phyloP scores from a whole-genome alignment of 2,797 vertebrate genomes.

The Sternarchorhynchus goeldii region DNA sequence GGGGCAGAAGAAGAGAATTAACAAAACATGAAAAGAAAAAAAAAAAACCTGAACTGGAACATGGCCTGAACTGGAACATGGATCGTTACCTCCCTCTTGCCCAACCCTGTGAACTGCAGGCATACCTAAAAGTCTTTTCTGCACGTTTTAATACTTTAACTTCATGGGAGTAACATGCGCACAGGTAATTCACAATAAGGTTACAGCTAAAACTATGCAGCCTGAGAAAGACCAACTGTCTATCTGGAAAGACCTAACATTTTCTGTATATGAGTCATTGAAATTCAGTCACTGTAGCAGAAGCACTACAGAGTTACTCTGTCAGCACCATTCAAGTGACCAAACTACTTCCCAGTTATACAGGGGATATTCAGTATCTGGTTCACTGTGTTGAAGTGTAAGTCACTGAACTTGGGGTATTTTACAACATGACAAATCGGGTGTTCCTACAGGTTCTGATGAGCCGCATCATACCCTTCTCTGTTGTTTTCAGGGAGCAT shows the following conservation, averaged over 20 bases:
- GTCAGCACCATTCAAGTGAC: background rate
- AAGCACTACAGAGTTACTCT: background rate
- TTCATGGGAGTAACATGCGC: background rate
- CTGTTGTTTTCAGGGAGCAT: conserved; percentile 14
- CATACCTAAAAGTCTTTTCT: background rate
- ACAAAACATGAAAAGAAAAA: too few species aligned
- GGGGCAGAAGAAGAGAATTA: too few species aligned
- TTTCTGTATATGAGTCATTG: background rate
- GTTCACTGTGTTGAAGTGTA: background rate
- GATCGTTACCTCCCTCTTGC: too few species aligned
- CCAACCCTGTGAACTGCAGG: background rate
- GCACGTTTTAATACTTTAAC: background rate
- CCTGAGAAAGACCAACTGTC: background rate
- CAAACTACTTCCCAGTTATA: background rate
- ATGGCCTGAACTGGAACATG: too few species aligned
- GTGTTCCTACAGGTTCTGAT: background rate
- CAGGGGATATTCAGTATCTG: background rate
- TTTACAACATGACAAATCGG: background rate
- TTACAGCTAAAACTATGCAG: conserved; percentile 14
- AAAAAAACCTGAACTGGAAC: too few species aligned
- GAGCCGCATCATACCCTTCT: background rate
- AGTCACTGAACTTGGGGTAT: background rate
- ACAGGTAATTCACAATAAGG: background rate
- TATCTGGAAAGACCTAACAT: background rate
- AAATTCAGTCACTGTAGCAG: background rate